Base-by-base conservation (phyloP, 30 jellyfish, hydroid and myxozoan species). In the Morbakka virulenta region DNA sequence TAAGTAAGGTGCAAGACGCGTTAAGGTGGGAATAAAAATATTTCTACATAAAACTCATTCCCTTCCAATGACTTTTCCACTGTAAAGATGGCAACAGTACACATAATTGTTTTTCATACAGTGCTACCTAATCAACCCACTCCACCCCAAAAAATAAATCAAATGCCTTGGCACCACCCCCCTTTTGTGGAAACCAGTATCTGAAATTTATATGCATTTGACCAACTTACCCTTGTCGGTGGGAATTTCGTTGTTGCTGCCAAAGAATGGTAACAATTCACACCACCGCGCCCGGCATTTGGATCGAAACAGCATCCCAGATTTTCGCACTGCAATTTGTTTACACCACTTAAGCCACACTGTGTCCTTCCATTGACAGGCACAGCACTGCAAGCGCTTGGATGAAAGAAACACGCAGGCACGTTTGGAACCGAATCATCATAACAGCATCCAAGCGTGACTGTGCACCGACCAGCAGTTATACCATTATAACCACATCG, bases 291-390 rank as follows among this genome's bases (percentile, higher is more conserved):
- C 17, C 53, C 51, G 1, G 82, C 64, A 52, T 82, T 77, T 17
- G 93, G 47, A 62, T 91, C 98, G 48, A 70, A 92, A 65, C 98
- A 92, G 49, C 98, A 92, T 0, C 98, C 98, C 47, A 77, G 95
- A 30, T 80, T 85, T 64, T 83, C 83, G 81, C 98, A 92, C 0
- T 74, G 77, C 3, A 61, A 31, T 29, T 74, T 65, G 23, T 89
- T 64, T 32, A 92, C 76, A 2, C 85, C 86, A 1, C 68, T 62
- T 22, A 62, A 21, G 28, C 98, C 98, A 36, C 98, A 92, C 50
- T 76, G 95, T 25, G 83, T 50, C 25, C 98, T 69, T 30, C 57
- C 87, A 32, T 22, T 35, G 49, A 35, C 83, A 1, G 96, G 96
- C 36, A 92, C 94, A 17, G 96, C 95, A 9, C 66, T 28, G 75